Percentiles rank a stretch among this genome's conserved stretches.
phyloP scores from a whole-genome alignment of 1,140 invertebrate genomes.

The Leptopilina boulardi region DNA sequence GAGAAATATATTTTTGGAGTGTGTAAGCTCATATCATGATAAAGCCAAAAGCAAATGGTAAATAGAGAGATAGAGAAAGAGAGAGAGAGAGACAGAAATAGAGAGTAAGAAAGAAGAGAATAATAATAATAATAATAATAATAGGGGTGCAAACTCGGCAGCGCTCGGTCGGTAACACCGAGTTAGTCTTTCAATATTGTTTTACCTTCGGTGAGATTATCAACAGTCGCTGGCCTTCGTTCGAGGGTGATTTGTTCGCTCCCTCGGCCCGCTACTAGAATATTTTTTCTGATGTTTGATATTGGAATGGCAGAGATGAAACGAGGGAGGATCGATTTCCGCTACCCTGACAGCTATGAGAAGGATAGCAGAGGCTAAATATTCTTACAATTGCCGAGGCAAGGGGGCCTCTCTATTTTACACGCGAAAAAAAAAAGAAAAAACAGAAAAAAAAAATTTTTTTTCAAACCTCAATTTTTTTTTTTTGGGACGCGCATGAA shows the following conservation, averaged over 20 bases:
- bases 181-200: constrained; percentile 61
- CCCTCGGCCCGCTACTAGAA: constrained; percentile 75
- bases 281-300: constrained; percentile 70
- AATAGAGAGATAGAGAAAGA: constrained; percentile 22
- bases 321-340: constrained; percentile 21
- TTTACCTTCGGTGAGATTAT: constrained; percentile 78
- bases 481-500: too few relatives aligned
- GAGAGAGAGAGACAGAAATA: too few relatives aligned
- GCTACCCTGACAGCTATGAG: constrained; percentile 22
- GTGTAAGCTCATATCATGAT: constrained; percentile 66
- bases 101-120: too few relatives aligned
- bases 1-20: background rate
- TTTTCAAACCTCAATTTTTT: background rate
- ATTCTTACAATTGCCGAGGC: background rate
- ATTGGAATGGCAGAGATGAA: constrained; percentile 51
- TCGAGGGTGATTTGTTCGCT: constrained; percentile 73
- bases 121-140: too few relatives aligned
- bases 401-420: background rate
- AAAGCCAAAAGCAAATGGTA: constrained; percentile 71
- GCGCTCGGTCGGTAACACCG: constrained; percentile 62
- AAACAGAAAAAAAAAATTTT: too few relatives aligned
- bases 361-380: constrained; percentile 27
- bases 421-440: too few relatives aligned
- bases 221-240: constrained; percentile 75
- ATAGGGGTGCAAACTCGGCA: constrained; percentile 71